These are phyloP conservation scores for Chionodraco myersi DNA, from an alignment of 2,113 vertebrate species.

Conservation along the genomic window DNA sequence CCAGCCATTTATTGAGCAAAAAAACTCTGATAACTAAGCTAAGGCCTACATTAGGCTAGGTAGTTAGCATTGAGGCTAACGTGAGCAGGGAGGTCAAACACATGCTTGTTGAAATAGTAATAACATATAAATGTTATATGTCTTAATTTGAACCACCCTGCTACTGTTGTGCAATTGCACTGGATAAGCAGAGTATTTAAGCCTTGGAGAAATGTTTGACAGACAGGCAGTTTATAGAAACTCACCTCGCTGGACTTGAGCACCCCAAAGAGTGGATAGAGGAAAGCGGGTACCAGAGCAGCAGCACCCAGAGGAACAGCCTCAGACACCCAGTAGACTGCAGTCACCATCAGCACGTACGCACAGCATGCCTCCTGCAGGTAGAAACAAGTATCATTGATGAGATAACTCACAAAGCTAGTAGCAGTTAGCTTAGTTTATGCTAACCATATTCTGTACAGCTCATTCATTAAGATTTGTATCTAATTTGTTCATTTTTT, in stretches of 20 bases:
- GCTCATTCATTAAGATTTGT: no score
- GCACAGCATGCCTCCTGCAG: conserved; percentile 93
- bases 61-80: no score
- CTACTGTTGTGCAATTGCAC: no score
- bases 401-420: background rate
- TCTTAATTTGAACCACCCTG: no score
- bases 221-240: background rate
- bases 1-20: no score
- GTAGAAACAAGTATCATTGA: background rate
- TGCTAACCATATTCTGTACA: no score
- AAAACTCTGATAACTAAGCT: no score
- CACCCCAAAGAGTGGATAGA: conserved; percentile 96
- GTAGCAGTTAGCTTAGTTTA: no score
- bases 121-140: background rate
- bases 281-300: conserved; percentile 95
- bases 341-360: conserved; percentile 94
- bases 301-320: conserved; percentile 95
- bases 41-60: no score
- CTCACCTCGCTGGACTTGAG: conserved; percentile 97
- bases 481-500: no score
- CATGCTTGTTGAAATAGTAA: background rate
- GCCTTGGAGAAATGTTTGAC: background rate
- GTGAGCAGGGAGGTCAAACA: no score
- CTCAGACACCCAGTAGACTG: conserved; percentile 96
- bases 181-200: background rate